Base-by-base conservation (phyloP, 1,140 invertebrate genomes). In the Radopholus similis region DNA sequence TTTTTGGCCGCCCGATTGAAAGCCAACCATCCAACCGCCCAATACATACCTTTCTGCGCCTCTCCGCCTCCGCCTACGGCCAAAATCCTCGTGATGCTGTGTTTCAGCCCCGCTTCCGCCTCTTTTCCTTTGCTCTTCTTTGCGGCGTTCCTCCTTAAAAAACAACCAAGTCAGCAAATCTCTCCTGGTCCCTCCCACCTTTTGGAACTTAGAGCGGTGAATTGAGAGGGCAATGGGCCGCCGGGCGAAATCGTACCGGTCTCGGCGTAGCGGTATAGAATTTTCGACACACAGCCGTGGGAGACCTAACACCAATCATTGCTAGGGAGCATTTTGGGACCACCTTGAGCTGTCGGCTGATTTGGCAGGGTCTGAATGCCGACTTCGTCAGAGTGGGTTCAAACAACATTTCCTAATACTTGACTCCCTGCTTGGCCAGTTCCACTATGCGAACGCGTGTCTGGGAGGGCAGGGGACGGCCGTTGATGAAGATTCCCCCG, bases 251-350 rank as follows among this genome's bases (percentile, higher is more conserved):
- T 34, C 28, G 89, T 90, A 23, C 92, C 91, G n/a, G 92, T 93
- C 85, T 94, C 92, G 6, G 87, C 87, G 82, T 90, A 90, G 47
- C 91, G 87, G 83, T 92, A 91, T 44, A 93, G 85, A 71, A 93
- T 93, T 84, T 93, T 93, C 34, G 90, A 92, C 40, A 93, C 91
- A 83, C 91, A 93, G 26, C 91, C 91, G 81, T 93, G 91, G 0
- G 90, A 91, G 1, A 93, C 91, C 47, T 51, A 13, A 23, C 6
- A 47, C 18, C 44, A 13, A 47, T 5, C 9, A 13, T 26, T 11
- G 9, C 4, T 21, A 5, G 8, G n/a, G 18, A 4, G 4, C 3
- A 26, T 26, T 51, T 51, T 26, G 15, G 23, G 8, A 51, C 86
- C 15, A 51, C 91, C 1, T 90, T 86, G 47, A 93, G 84, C 79